Base-by-base conservation (phyloP, 2,888 invertebrate species). In the Oscheius myriophilus region DNA sequence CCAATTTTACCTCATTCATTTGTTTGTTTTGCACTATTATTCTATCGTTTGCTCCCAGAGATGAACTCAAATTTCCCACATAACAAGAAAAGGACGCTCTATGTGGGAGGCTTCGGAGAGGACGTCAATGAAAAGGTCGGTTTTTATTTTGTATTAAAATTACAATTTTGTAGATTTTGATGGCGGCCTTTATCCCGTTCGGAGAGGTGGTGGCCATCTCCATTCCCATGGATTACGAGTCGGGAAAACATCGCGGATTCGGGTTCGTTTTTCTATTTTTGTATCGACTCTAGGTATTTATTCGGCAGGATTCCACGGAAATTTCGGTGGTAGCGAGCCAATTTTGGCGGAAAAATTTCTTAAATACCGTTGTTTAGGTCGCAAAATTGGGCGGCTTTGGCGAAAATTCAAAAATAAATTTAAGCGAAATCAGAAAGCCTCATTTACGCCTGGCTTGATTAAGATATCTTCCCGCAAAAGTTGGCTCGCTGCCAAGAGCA, bases 181-280 rank as follows among this genome's bases (percentile, higher is more conserved):
- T 94, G 87, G 94, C 95, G 64, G 97, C 97, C 0, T 98, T 99
- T 86, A 93, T 97, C 81, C 96, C 97, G 1, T 98, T 98, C 87
- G 98, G 98, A 11, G 98, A 98, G 87, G 92, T 98, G 70, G 92
- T 94, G n/a, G 96, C 97, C 87, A 93, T 98, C 53, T 95, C 96
- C 89, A 94, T 96, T 87, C 98, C 98, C 12, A 89, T 97, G 59
- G 98, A 98, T 89, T 98, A 96, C 89, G 96, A 97, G 88, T 88
- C 89, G 67, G 89, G 89, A 87, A 87, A 84, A 75, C 86, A 86
- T 64, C 76, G 85, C 21, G 84, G 85, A 49, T 85, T 85, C 64
- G 85, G 80, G 84, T 83, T 54, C 33, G 63, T 65, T 57, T 68
- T 41, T 25, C 7, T 57, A 9, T 26, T 41, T 18, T 41, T 58